Conservation (phyloP, 2,113 vertebrate genomes). For the Neodontobutis hainanensis region DNA sequence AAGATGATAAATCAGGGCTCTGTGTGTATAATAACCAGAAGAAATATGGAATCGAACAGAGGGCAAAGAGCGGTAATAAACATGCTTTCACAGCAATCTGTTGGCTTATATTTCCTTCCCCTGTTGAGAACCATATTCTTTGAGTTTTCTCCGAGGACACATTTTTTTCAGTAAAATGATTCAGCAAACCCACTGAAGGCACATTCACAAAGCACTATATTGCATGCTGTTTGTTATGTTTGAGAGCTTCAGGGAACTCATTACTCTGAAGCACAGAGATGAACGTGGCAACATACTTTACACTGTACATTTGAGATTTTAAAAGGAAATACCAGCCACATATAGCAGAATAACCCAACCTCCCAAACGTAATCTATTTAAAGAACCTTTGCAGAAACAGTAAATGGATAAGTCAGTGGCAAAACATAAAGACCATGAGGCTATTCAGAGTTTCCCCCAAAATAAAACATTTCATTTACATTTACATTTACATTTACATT, state of each 20-base stretch:
- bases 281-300: conserved; percentile 69
- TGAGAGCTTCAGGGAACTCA: conserved; percentile 76
- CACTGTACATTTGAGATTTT: conserved; percentile 57
- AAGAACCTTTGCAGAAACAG: background rate
- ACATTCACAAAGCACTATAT: conserved; percentile 72
- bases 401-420: background rate
- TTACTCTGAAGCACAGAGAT: conserved; percentile 68
- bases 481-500: too few species aligned
- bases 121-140: conserved; percentile 70
- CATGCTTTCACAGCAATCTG: conserved; percentile 59
- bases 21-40: conserved; percentile 28
- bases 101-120: conserved; percentile 60
- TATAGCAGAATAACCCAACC: conserved; percentile 39
- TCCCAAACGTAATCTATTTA: background rate
- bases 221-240: conserved; percentile 78
- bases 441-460: too few species aligned
- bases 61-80: conserved; percentile 60
- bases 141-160: conserved; percentile 75
- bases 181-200: conserved; percentile 74
- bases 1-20: conserved; percentile 34
- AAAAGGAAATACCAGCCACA: conserved; percentile 52
- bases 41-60: conserved; percentile 49
- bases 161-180: conserved; percentile 79
- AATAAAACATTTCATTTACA: too few species aligned
- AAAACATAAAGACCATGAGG: background rate